Percentiles rank a stretch among this genome's conserved stretches.
phyloP scores from a whole-genome alignment of 2,797 vertebrate genomes.

The Alosa sapidissima region DNA sequence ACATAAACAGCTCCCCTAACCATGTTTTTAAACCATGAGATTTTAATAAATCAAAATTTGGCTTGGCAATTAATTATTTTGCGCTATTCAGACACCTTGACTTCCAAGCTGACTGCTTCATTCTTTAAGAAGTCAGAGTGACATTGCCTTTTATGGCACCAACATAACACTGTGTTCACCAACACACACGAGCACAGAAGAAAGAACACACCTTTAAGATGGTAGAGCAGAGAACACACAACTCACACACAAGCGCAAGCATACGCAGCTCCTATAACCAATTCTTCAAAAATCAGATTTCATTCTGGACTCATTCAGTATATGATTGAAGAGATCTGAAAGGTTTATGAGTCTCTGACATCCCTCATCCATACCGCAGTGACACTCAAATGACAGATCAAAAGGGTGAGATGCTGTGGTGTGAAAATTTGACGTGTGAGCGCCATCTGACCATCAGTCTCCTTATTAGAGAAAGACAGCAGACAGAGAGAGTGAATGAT shows the following conservation, averaged over 20 bases:
- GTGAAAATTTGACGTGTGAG: not conserved
- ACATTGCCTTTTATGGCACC: not conserved
- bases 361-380: not conserved
- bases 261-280: not conserved
- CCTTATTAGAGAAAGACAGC: not conserved
- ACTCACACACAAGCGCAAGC: not conserved
- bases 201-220: not conserved
- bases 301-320: too few species aligned
- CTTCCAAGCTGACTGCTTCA: too few species aligned
- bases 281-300: too few species aligned
- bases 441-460: not conserved
- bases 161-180: not conserved
- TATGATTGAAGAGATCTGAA: too few species aligned
- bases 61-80: too few species aligned
- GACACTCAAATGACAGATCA: not conserved
- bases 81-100: too few species aligned
- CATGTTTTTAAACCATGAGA: too few species aligned
- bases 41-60: too few species aligned
- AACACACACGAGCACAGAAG: not conserved
- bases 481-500: not conserved
- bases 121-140: not conserved
- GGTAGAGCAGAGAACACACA: not conserved
- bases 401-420: not conserved
- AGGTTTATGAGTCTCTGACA: not conserved
- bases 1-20: too few species aligned